phyloP scores from a whole-genome alignment of 2,113 vertebrate species.

The Eurypyga helias region DNA sequence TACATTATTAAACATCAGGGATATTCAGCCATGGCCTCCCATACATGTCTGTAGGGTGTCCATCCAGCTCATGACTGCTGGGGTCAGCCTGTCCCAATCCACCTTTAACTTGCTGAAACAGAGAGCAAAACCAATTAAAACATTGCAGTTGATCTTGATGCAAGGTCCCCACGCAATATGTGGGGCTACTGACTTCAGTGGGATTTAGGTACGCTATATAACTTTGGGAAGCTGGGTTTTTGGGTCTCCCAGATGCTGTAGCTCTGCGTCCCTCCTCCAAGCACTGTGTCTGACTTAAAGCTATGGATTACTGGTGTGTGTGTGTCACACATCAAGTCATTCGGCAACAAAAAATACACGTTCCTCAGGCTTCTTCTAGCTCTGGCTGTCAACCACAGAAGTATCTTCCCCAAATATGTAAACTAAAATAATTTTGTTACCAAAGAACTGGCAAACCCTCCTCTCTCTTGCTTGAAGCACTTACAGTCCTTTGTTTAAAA shows the following conservation, averaged over 20 bases:
- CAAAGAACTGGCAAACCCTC: not conserved
- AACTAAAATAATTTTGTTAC: not conserved
- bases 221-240: not conserved
- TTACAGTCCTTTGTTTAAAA: not conserved
- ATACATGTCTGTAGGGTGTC: accelerated
- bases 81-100: not conserved
- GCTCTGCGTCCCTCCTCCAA: not conserved
- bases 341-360: not conserved
- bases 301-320: not conserved
- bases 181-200: not conserved
- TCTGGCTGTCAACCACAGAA: not conserved
- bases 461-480: not conserved
- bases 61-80: not conserved
- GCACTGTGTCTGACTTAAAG: not conserved
- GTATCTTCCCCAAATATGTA: not conserved
- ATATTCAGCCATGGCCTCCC: not conserved
- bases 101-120: not conserved
- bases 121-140: not conserved
- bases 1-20: not conserved
- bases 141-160: not conserved
- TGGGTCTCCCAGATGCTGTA: not conserved
- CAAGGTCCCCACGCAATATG: accelerated
- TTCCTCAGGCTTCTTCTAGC: not conserved
- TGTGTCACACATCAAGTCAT: not conserved
- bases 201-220: not conserved